Conservation (phyloP, 2,888 invertebrate genomes). For the Micoletzkya japonica region DNA sequence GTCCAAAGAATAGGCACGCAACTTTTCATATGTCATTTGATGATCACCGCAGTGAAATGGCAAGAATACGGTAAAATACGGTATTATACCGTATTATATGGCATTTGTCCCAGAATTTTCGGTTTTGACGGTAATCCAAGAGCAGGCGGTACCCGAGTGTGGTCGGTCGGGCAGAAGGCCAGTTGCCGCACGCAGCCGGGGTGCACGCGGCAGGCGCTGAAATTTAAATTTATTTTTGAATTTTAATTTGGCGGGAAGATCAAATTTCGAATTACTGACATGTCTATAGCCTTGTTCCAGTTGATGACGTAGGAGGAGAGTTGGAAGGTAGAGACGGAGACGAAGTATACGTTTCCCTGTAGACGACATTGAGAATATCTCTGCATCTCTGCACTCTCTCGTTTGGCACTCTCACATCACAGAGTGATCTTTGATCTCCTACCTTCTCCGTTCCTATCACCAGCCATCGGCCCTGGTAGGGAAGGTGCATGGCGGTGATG, state of each 20-base stretch:
- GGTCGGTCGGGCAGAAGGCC: conserved; percentile 91
- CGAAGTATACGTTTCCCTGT: conserved; percentile 93
- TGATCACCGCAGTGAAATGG: too few relatives aligned
- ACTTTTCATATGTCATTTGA: too few relatives aligned
- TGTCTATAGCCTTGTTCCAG: conserved; percentile 99
- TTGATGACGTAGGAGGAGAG: conserved; percentile 98
- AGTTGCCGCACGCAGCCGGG: conserved; percentile 94
- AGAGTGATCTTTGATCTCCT: too few relatives aligned
- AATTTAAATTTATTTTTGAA: conserved; percentile 12
- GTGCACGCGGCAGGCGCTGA: conserved; percentile 76
- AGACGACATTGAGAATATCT: too few relatives aligned
- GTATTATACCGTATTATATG: too few relatives aligned
- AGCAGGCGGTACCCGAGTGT: conserved; percentile 32
- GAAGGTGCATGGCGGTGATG: conserved; percentile 90
- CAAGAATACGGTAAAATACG: too few relatives aligned
- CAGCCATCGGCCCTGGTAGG: conserved; percentile 96
- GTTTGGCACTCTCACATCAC: background rate
- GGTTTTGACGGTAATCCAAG: too few relatives aligned
- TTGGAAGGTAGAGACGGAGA: conserved; percentile 91
- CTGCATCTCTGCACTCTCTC: too few relatives aligned
- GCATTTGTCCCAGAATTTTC: too few relatives aligned
- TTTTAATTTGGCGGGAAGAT: conserved; percentile 12
- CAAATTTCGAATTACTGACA: conserved; percentile 72
- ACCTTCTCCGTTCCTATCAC: conserved; percentile 88
- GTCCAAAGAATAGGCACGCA: too few relatives aligned